A percentile compares a stretch with the other conserved stretches of the same genome.
Evolutionary conservation across 2,888 invertebrate genomes (phyloP).

Genomic region (Litoditis marina): DNA sequence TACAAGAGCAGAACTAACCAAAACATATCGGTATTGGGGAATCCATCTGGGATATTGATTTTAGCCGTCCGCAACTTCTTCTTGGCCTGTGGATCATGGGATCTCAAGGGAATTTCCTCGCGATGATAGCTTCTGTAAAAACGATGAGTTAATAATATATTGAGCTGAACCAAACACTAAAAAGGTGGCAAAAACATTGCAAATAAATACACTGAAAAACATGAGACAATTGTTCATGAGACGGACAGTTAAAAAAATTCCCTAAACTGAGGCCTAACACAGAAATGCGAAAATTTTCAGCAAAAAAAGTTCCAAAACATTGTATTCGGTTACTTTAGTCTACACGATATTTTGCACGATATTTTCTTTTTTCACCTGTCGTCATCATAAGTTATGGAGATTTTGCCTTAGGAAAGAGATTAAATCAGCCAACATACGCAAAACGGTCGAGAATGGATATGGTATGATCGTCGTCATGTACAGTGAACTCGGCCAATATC

Average conservation of each 20-base stretch:
- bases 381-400: neutral
- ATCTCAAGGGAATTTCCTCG: constrained; percentile 26
- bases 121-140: constrained; percentile 22
- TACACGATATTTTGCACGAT: too few relatives aligned
- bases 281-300: too few relatives aligned
- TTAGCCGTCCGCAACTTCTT: constrained; percentile 17
- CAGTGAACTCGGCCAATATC: constrained; percentile 38
- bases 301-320: too few relatives aligned
- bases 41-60: constrained; percentile 22
- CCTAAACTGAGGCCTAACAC: too few relatives aligned
- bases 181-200: neutral
- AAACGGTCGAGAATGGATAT: constrained; percentile 44
- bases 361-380: constrained; percentile 2
- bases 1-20: constrained; percentile 20
- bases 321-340: too few relatives aligned
- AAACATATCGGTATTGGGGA: constrained; percentile 34
- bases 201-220: too few relatives aligned
- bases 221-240: too few relatives aligned
- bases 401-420: neutral
- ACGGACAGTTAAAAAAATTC: too few relatives aligned
- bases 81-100: constrained; percentile 23
- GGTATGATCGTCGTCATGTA: constrained; percentile 36
- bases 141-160: too few relatives aligned
- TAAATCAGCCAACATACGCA: constrained; percentile 18
- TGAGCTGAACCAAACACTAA: too few relatives aligned